Base-by-base conservation (phyloP, 2,888 invertebrate species). In the Nomada hirtipes region DNA sequence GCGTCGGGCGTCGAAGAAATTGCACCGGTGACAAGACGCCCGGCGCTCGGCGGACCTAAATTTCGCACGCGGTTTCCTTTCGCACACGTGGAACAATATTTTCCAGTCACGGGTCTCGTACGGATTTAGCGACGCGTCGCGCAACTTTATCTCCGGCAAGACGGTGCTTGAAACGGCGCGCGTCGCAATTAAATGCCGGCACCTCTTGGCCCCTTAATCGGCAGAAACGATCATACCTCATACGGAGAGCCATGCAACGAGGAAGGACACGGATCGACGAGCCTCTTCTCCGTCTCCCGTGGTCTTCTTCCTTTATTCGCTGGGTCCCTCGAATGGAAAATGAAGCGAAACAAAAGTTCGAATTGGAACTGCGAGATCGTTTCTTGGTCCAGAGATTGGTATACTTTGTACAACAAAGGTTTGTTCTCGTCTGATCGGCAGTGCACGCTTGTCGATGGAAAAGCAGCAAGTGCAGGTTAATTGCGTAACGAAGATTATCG, bases 141-240 rank as follows among this genome's bases (percentile, higher is more conserved):
- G 83, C 71, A 75, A 29, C 68, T 88, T 88, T 86, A 88, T 88
- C 85, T 78, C 76, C 69, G 83, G 83, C 82, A 74, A 76, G 83
- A 60, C 79, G 79, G 79, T 76, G 77, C 77, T 87, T 81, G 83
- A 86, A 78, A 83, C 79, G 81, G 76, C 79, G 72, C 81, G 79
- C 70, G 86, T 74, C 82, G 82, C 86, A 88, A 88, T 88, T 88
- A 88, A 86, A 88, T 85, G 81, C 83, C 86, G 83, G 76, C 88
- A 88, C 83, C 72, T 86, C 81, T 79, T 68, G 81, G 77, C 77
- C 59, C 68, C 60, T 68, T 88, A 86, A 88, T 87, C 87, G 77
- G 53, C 68, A 64, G 18, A 18, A 65, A 74, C 80, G 80, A 88
- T 88, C 86, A 55, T 44, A 55, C 36, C 47, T 76, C 74, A 23